Evolutionary conservation across 2,888 invertebrate genomes (phyloP), one percentile per base, ranked within the genome.

Genomic region (Coleophora deauratella): DNA sequence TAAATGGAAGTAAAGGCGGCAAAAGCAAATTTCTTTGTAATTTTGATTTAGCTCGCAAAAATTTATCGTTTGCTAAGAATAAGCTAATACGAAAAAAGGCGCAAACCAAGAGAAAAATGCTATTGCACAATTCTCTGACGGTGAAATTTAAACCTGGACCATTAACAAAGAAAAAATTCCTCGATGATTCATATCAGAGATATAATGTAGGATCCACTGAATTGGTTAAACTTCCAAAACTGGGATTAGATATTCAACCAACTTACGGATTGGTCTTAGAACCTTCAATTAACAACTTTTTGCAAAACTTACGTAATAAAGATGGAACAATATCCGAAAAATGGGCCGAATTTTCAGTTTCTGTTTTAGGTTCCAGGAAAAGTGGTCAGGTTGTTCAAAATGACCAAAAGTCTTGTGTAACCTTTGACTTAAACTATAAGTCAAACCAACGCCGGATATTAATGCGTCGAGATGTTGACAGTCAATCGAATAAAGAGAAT

Each of bases 91-190:
- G 55, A 47, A 55, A 46, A 28, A 55, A 50, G 9, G 11, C 33
- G 35, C n/a, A 35, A 30, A 47, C 44, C 34, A 62, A 52, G 54
- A 71, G 53, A 45, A 73, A 62, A 57, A 51, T 63, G 1, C 66
- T 78, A 32, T 51, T 80, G 44, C 55, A 62, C 34, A 66, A 70
- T 55, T 78, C 80, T 1, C 55, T 77, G 44, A 55, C 60, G 44
- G 51, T 86, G 9, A 76, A 75, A 53, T 88, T 89, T 59, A 88
- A 80, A 56, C 87, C 90, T 2, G 89, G 89, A 0, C 90, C 90
- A 3, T 62, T 90, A 35, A 65, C 71, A 39, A 86, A 71, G 55
- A 89, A 89, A 64, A 63, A 57, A 37, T 43, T 58, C 40, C 66
- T 88, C 21, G 87, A 84, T 49, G 54, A 72, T 46, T 78, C 86